Percentiles rank a stretch among this genome's conserved stretches.
Conservation (phyloP, 2,888 invertebrate genomes). For the Melanostoma scalare region DNA sequence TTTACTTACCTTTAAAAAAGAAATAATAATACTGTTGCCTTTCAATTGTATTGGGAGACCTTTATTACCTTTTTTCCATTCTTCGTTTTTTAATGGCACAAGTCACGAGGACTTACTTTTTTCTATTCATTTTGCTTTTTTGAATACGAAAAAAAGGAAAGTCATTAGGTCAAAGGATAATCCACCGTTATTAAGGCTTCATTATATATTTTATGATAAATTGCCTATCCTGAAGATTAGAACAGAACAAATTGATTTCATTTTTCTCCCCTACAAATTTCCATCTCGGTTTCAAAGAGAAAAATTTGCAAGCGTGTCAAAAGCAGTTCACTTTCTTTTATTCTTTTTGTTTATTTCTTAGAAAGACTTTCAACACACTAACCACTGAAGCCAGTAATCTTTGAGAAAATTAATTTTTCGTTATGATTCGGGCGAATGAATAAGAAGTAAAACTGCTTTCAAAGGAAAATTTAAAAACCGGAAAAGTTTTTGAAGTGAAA, state of each 20-base stretch:
- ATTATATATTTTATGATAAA: constrained; percentile 40
- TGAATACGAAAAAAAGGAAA: constrained; percentile 19
- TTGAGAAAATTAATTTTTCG: too few species aligned
- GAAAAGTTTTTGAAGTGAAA: too few species aligned
- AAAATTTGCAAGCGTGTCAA: too few species aligned
- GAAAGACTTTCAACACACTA: too few species aligned
- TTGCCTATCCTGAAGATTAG: constrained; percentile 37
- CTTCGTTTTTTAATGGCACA: constrained; percentile 56
- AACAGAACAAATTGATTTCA: constrained; percentile 22
- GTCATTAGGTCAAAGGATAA: constrained; percentile 62
- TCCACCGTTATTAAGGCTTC: constrained; percentile 56
- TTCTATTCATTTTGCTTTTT: constrained; percentile 7
- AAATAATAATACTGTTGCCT: neutral
- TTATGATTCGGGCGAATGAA: too few species aligned
- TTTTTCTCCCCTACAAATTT: neutral
- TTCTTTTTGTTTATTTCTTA: too few species aligned
- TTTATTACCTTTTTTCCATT: constrained; percentile 57
- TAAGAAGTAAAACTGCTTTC: too few species aligned
- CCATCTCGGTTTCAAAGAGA: too few species aligned
- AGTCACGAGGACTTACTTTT: neutral
- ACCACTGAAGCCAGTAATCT: too few species aligned
- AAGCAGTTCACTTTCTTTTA: too few species aligned
- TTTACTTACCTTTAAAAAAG: neutral
- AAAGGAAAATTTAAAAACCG: too few species aligned
- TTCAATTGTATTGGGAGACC: constrained; percentile 52